A percentile compares a stretch with the other conserved stretches of the same genome.
Conservation (phyloP, 1,140 invertebrate species). For the Streblospio benedicti region DNA sequence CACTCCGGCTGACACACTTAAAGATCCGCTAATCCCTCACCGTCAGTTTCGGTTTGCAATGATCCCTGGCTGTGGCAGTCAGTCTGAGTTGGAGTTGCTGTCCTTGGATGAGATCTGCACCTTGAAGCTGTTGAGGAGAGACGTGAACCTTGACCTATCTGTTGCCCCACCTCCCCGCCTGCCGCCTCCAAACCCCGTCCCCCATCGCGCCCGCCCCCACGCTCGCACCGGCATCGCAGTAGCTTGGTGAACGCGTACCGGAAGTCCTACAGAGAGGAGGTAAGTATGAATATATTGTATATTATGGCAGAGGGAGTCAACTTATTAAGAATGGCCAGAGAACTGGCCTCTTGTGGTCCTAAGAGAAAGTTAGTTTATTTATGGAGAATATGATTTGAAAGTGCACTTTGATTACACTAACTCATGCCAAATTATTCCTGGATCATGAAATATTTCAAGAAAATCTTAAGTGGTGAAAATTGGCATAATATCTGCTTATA, state of each 20-base stretch:
- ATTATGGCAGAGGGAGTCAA: conserved; percentile 90
- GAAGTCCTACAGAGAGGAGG: no score
- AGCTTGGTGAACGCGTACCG: conserved; percentile 87
- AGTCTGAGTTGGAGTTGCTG: conserved; percentile 2
- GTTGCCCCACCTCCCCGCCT: not conserved
- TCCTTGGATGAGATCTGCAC: not conserved
- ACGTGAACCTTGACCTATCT: not conserved
- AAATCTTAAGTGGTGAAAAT: no score
- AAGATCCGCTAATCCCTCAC: no score
- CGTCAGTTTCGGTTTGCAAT: no score
- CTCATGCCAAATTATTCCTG: no score
- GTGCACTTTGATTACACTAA: no score
- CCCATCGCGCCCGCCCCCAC: not conserved
- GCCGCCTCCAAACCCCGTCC: conserved; percentile 12
- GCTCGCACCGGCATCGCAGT: conserved; percentile 16
- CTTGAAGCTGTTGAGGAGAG: not conserved
- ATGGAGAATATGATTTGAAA: not conserved
- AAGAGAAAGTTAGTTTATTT: not conserved
- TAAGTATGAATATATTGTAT: conserved; percentile 96
- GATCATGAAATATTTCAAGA: no score
- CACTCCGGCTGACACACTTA: no score
- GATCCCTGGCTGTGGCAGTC: no score
- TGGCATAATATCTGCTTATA: not conserved
- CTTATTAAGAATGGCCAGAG: conserved; percentile 91
- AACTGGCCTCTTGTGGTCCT: conserved; percentile 3